A percentile compares a stretch with the other conserved stretches of the same genome.
Evolutionary conservation across 92 coral and sea anemone species (phyloP).

Genomic region (Desmophyllum pertusum): DNA sequence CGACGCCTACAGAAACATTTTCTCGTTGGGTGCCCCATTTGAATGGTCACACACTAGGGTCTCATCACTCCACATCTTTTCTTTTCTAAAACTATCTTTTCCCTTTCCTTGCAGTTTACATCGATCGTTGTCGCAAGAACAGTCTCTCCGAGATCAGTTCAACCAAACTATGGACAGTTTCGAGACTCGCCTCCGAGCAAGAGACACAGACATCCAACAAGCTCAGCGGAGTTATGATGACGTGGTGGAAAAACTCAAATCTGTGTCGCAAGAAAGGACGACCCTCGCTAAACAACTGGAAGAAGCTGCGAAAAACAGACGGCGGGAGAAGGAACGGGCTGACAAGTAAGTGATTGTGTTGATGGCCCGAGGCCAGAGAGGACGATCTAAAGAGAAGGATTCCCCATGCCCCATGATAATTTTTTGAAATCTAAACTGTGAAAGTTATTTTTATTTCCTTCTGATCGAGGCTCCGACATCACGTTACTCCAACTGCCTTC

Average conservation of each 20-base stretch:
- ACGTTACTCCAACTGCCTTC: no score
- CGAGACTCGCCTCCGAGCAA: conserved; percentile 75
- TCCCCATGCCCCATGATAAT: no score
- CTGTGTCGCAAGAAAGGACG: conserved; percentile 85
- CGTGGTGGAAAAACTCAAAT: conserved; percentile 78
- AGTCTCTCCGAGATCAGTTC: conserved; percentile 89
- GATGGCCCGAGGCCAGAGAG: no score
- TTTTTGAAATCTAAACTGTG: no score
- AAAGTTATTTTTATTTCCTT: no score
- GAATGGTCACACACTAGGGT: no score
- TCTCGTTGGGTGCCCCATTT: no score
- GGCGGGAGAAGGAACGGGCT: conserved; percentile 89
- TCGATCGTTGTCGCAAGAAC: conserved; percentile 90
- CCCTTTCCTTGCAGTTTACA: conserved; percentile 70
- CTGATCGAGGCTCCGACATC: no score
- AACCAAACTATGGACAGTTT: conserved; percentile 97
- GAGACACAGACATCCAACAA: conserved; percentile 83
- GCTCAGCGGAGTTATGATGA: conserved; percentile 92
- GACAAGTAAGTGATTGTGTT: conserved; percentile 94
- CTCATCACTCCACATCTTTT: no score
- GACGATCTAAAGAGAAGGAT: no score
- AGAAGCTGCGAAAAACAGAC: conserved; percentile 76
- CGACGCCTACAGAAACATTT: no score
- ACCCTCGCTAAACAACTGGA: conserved; percentile 77
- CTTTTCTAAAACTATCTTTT: not conserved